Conservation (phyloP, 2,797 vertebrate genomes). For the Tangara arthus region DNA sequence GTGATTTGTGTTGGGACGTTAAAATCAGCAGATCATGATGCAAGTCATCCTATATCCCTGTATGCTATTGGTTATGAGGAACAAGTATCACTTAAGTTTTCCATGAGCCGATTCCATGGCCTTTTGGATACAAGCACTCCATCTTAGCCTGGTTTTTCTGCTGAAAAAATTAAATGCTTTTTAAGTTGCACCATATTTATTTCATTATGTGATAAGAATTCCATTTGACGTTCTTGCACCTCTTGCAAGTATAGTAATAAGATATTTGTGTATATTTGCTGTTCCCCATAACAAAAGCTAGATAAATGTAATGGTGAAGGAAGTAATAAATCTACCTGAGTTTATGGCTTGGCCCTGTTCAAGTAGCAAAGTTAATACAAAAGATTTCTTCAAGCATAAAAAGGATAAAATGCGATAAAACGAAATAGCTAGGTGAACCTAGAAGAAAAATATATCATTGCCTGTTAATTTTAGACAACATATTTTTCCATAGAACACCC, state of each 20-base stretch:
- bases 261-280: neutral
- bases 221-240: neutral
- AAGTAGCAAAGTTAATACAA: constrained; percentile 5
- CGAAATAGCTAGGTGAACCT: neutral
- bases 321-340: constrained; percentile 27
- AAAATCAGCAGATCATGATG: neutral
- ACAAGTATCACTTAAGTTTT: neutral
- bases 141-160: constrained; percentile 5
- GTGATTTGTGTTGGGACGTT: neutral
- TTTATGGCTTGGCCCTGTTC: constrained; percentile 3
- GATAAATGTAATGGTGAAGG: neutral
- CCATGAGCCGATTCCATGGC: fast-evolving
- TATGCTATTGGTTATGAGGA: neutral
- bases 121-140: neutral
- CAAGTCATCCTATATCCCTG: neutral
- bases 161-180: constrained; percentile 48
- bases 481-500: constrained; percentile 12
- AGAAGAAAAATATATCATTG: constrained; percentile 20
- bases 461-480: constrained; percentile 31
- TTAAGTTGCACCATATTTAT: constrained; percentile 53
- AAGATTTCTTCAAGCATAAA: constrained; percentile 30
- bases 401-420: constrained; percentile 5
- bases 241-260: neutral
- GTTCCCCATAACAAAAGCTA: neutral
- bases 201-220: constrained; percentile 31